phyloP scores from a whole-genome alignment of 2,113 vertebrate genomes.

The Chinchilla lanigera region DNA sequence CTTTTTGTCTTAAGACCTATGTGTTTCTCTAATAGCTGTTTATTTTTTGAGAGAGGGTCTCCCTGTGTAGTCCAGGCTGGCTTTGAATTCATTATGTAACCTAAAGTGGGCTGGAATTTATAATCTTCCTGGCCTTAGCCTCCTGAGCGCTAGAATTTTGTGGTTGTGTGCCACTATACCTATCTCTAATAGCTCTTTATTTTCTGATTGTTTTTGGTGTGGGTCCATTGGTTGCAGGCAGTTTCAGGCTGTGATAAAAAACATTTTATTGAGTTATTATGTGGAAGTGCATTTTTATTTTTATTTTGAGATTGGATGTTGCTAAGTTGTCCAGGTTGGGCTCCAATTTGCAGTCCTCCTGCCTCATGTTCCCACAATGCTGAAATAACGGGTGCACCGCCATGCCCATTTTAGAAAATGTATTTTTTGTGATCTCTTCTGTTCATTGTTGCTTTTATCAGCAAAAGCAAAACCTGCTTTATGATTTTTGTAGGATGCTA shows the following conservation, averaged over 20 bases:
- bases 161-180: neutral
- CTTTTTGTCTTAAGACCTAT: neutral
- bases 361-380: neutral
- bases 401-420: neutral
- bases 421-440: neutral
- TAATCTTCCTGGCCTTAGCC: neutral
- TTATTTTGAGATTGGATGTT: neutral
- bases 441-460: constrained; percentile 6
- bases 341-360: neutral
- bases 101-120: neutral
- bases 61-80: neutral
- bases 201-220: constrained; percentile 42
- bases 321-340: neutral
- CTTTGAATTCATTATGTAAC: neutral
- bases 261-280: constrained; percentile 36
- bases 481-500: neutral
- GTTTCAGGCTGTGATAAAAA: neutral
- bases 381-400: neutral
- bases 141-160: neutral
- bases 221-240: neutral
- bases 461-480: constrained; percentile 15
- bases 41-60: neutral
- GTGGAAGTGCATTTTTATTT: neutral
- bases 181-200: neutral
- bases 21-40: neutral